Evolutionary conservation across 2,797 vertebrate species (phyloP), one percentile per base, ranked within the genome.

Genomic region (Sorex maritimensis): DNA sequence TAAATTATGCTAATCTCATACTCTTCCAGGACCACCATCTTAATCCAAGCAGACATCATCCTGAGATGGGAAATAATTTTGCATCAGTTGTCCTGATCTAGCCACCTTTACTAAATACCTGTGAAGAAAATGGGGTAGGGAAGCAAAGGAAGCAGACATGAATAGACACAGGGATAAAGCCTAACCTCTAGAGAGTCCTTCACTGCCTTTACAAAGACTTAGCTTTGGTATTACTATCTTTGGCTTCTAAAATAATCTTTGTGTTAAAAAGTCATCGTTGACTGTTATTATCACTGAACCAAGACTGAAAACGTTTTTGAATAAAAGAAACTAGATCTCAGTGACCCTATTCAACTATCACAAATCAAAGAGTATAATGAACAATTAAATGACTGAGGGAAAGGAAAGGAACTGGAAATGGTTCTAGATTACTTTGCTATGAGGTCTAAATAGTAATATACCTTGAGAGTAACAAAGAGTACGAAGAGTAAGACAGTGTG

Each of bases 121-220:
- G n/a, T 3, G 52, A 26, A 88, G 46, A 2, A 49, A 12, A 6
- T 49, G 15, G 44, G 7, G 28, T 65, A 28, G 23, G 85, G 68
- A 67, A 28, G 12, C 3, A 5, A n/a, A 4, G 34, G 65, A 28
- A 19, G 82, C 69, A 68, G 24, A 67, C 75, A 0, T 4, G 5
- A 67, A 10, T 10, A 65, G 38, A 71, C 9, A 1, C 2, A 58
- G 0, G 1, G 34, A 69, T 0, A 73, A 55, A 44, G 15, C 4
- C 15, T 41, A 23, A 9, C 46, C 83, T 85, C 38, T 30, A 7
- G 2, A 21, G 0, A 24, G 8, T 1, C 49, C 44, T 68, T 46
- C 3, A 24, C 34, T 73, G 74, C 21, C 67, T 63, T n/a, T 73
- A 6, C 1, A 2, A 3, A 81, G 34, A 55, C 69, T 10, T 11